A percentile compares a stretch with the other conserved stretches of the same genome.
These are phyloP conservation scores for Prunella himalayana DNA, from an alignment of 2,113 vertebrate genomes.

Conservation along the genomic window DNA sequence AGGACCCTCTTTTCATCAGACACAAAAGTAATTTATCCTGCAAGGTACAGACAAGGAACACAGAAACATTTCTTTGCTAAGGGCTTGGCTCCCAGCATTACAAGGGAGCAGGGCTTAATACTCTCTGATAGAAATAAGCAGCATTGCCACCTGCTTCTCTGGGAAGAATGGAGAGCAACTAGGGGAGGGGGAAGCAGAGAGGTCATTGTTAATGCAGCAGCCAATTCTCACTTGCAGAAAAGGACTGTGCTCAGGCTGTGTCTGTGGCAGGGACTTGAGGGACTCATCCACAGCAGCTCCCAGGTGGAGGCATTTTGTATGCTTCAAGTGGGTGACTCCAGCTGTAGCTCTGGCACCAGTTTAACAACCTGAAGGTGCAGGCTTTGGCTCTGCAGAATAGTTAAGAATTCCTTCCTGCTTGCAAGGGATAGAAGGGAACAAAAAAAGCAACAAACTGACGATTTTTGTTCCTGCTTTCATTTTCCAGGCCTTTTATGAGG, in stretches of 20 bases:
- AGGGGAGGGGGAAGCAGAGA: background rate
- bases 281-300: background rate
- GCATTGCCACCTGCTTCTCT: background rate
- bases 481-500: constrained; percentile 8
- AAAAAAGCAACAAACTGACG: background rate
- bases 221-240: background rate
- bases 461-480: background rate
- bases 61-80: background rate
- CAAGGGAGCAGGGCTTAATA: background rate
- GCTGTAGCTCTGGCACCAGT: background rate
- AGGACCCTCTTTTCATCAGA: background rate
- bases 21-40: background rate
- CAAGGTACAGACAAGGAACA: background rate
- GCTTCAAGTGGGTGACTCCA: background rate
- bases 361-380: background rate
- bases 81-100: background rate
- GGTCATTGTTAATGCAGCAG: background rate
- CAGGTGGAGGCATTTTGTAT: background rate
- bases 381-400: background rate
- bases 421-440: background rate
- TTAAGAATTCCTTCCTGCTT: background rate
- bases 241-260: accelerated
- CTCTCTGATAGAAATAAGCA: background rate
- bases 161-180: background rate
- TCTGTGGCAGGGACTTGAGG: background rate